These are phyloP conservation scores for Diorhabda sublineata DNA, from an alignment of 1,140 invertebrate species.

Conservation along the genomic window DNA sequence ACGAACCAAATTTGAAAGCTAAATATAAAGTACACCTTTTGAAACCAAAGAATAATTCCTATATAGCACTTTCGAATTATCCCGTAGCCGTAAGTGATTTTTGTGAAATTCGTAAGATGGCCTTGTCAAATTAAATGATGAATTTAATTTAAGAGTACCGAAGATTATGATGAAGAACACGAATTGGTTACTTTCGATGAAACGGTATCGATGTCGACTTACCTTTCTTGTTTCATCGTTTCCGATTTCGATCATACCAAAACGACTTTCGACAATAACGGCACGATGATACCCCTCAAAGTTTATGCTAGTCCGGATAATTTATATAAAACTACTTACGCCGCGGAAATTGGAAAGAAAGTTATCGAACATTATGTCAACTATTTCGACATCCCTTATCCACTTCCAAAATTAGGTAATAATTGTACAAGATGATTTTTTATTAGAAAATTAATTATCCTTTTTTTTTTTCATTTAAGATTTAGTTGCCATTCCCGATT, in stretches of 20 bases:
- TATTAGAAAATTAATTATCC: neutral
- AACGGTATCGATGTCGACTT: slow-evolving; percentile 88
- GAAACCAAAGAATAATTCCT: slow-evolving; percentile 57
- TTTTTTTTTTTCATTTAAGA: slow-evolving; percentile 56
- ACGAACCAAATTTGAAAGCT: slow-evolving; percentile 92
- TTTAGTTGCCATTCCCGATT: slow-evolving; percentile 91
- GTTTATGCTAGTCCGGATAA: slow-evolving; percentile 72
- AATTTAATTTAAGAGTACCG: slow-evolving; percentile 24
- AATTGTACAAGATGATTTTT: neutral
- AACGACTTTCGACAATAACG: slow-evolving; percentile 53
- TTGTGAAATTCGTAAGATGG: neutral
- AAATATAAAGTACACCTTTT: slow-evolving; percentile 75
- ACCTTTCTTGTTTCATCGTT: slow-evolving; percentile 85
- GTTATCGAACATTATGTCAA: slow-evolving; percentile 82
- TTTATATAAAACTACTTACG: slow-evolving; percentile 74
- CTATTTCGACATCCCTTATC: slow-evolving; percentile 82
- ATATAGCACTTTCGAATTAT: slow-evolving; percentile 81
- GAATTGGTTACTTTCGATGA: slow-evolving; percentile 62
- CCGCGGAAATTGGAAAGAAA: slow-evolving; percentile 70
- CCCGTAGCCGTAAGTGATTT: slow-evolving; percentile 49
- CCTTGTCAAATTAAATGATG: neutral
- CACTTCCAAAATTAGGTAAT: slow-evolving; percentile 77
- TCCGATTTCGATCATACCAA: slow-evolving; percentile 73
- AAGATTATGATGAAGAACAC: slow-evolving; percentile 21
- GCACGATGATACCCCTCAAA: slow-evolving; percentile 57